Conservation (phyloP, 2,113 vertebrate species). For the Amphiprion percula region DNA sequence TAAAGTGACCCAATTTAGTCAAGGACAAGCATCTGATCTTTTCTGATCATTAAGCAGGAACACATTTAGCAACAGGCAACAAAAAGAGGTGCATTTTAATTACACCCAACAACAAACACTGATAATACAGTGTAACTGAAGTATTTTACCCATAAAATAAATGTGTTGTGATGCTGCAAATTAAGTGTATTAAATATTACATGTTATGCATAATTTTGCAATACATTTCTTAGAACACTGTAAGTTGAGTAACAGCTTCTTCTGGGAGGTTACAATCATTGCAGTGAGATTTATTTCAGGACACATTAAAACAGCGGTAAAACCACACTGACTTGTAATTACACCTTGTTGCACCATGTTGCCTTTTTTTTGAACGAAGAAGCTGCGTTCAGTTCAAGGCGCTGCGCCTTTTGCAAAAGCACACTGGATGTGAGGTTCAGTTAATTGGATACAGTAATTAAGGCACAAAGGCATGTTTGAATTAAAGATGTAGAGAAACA, state of each 20-base stretch:
- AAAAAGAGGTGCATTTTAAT: neutral
- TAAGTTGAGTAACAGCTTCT: neutral
- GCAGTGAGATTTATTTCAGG: neutral
- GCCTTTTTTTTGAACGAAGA: neutral
- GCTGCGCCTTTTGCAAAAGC: constrained; percentile 10
- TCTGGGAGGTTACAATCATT: neutral
- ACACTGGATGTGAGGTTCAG: constrained; percentile 18
- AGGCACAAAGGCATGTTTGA: constrained; percentile 70
- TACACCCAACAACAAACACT: neutral
- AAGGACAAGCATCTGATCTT: constrained; percentile 33
- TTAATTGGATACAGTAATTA: constrained; percentile 60
- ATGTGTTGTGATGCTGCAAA: neutral
- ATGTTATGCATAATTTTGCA: no score
- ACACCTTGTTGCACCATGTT: neutral
- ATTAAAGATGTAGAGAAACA: constrained; percentile 68
- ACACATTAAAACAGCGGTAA: neutral
- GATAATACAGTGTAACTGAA: neutral
- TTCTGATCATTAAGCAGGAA: constrained; percentile 16
- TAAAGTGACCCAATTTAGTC: constrained; percentile 24
- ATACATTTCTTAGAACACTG: neutral
- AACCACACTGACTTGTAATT: neutral
- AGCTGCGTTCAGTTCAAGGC: constrained; percentile 6
- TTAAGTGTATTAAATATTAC: neutral
- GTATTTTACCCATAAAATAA: neutral
- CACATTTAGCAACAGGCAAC: constrained; percentile 36